Conservation (phyloP, 2,888 invertebrate genomes). For the Ennomos fuscantarius region DNA sequence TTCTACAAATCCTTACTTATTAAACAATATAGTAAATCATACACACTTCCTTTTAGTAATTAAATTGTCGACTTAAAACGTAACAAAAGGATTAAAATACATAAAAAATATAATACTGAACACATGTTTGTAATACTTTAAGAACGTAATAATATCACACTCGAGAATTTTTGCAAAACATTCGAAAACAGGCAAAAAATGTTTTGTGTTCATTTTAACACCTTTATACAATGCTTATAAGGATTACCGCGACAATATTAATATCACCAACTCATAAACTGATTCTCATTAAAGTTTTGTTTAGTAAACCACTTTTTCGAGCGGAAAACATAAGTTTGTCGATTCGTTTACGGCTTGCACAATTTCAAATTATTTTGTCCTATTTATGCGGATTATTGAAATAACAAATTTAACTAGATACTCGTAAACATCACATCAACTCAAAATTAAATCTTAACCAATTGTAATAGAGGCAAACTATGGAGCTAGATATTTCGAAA, state of each 20-base stretch:
- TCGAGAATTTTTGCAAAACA: conserved; percentile 27
- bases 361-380: conserved; percentile 23
- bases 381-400: conserved; percentile 20
- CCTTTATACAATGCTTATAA: conserved; percentile 24
- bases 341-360: conserved; percentile 22
- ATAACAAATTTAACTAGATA: conserved; percentile 1
- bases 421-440: background rate
- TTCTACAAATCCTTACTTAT: too few relatives aligned
- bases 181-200: conserved; percentile 26
- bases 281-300: background rate
- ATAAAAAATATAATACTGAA: conserved; percentile 17
- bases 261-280: background rate
- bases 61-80: too few relatives aligned
- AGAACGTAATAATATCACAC: conserved; percentile 22
- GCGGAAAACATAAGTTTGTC: conserved; percentile 18
- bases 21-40: too few relatives aligned
- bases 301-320: background rate
- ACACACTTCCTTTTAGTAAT: too few relatives aligned
- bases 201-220: conserved; percentile 27
- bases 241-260: background rate
- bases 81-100: conserved; percentile 13
- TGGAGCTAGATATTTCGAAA: background rate
- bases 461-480: background rate
- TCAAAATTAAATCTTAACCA: background rate
- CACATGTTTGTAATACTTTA: conserved; percentile 19